phyloP scores from a whole-genome alignment of 1,140 invertebrate species.

The Saccostrea echinata region DNA sequence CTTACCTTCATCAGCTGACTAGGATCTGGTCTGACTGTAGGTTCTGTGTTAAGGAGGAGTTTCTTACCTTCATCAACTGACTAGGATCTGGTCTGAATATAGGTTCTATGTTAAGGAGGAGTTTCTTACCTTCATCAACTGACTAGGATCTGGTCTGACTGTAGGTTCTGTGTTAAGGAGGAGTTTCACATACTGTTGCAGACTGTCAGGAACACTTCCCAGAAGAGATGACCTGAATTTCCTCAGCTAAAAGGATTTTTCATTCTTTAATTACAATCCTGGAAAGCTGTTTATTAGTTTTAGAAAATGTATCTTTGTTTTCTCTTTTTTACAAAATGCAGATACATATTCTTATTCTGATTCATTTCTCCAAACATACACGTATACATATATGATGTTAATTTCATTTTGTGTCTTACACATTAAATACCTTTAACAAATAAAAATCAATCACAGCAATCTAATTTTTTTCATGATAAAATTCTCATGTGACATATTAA shows the following conservation, averaged over 20 bases:
- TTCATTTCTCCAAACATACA: too few species aligned
- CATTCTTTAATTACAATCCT: neutral
- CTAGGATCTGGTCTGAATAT: conserved; percentile 81
- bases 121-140: conserved; percentile 80
- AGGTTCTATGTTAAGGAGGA: conserved; percentile 78
- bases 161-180: conserved; percentile 80
- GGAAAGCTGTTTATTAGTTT: too few species aligned
- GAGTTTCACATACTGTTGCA: conserved; percentile 81
- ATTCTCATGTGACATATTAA: too few species aligned
- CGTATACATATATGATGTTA: neutral
- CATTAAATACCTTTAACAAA: neutral
- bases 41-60: too few species aligned
- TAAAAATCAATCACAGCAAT: neutral
- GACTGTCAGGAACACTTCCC: conserved; percentile 76
- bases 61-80: conserved; percentile 81
- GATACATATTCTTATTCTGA: too few species aligned
- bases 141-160: conserved; percentile 81
- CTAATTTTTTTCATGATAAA: neutral
- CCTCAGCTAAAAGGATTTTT: conserved; percentile 75
- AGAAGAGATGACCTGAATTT: conserved; percentile 73
- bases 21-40: conserved; percentile 81
- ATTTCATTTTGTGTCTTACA: too few species aligned
- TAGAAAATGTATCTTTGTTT: too few species aligned
- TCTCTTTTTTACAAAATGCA: too few species aligned
- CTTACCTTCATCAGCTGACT: conserved; percentile 81